Evolutionary conservation across 1,140 invertebrate species (phyloP), one percentile per base, ranked within the genome.

Genomic region (Macrobrachium nipponense): DNA sequence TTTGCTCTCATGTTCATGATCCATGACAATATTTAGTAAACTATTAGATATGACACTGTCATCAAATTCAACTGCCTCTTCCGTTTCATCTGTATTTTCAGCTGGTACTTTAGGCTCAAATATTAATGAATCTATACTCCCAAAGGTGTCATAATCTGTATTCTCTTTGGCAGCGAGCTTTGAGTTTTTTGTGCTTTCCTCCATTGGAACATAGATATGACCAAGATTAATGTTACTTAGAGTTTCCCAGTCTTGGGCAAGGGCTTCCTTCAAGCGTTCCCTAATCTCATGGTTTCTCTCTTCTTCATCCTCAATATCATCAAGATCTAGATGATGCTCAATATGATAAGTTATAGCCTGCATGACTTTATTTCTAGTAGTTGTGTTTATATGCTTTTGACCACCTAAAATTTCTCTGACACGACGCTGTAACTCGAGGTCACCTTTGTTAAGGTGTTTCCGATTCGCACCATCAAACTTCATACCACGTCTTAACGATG

Each of bases 151-250:
- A 60, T 90, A 90, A 70, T 90, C 90, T 2, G 89, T 89, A 43
- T 76, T 80, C 51, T 90, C 90, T 23, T 78, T 81, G n/a, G 75
- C 77, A n/a, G 70, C 51, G 3, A 84, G 64, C 76, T 89, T 89
- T 18, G 81, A 80, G 5, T 68, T 68, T 59, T 83, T 87, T 27
- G 87, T 51, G 17, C 88, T 87, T 61, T 89, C 89, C 80, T 91
- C 90, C 90, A 91, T 91, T 15, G 90, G 90, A n/a, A 91, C 90
- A 77, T 91, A 91, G 78, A 91, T 90, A 20, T 90, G 89, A 23
- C 90, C 90, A 60, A 91, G 87, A 77, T 90, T 91, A n/a, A 90
- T 88, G 87, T 90, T 91, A 84, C 89, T 90, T 70, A 89, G 66
- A 0, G 87, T 88, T 61, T 89, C 89, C 89, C 89, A 89, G 75